These are phyloP conservation scores for Oreochromis niloticus DNA, from an alignment of 2,113 vertebrate species.

Conservation along the genomic window DNA sequence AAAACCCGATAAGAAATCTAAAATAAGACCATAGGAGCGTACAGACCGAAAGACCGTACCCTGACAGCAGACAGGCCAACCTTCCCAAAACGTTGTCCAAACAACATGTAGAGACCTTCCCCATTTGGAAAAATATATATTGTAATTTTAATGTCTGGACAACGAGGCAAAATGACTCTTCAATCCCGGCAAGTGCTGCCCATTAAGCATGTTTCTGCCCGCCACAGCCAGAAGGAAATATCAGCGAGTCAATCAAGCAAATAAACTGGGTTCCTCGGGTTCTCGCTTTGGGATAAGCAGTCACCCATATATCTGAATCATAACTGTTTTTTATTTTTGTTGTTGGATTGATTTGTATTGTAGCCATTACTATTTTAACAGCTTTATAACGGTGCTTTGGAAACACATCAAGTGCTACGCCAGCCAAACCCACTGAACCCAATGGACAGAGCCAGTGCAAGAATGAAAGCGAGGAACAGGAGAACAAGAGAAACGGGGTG, in stretches of 20 bases:
- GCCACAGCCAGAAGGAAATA: neutral
- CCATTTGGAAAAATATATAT: neutral
- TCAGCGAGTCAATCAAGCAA: neutral
- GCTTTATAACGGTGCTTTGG: neutral
- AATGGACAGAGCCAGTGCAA: neutral
- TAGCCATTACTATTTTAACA: neutral
- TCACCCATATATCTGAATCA: neutral
- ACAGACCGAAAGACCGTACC: neutral
- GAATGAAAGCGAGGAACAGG: neutral
- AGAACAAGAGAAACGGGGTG: neutral
- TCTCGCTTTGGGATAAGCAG: neutral
- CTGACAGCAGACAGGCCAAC: neutral
- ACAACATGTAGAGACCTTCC: neutral
- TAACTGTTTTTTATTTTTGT: neutral
- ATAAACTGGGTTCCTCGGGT: neutral
- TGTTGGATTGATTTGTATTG: neutral
- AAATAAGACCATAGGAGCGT: neutral
- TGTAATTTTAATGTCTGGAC: constrained; percentile 4
- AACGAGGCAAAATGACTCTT: neutral
- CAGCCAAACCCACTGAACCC: constrained; percentile 2
- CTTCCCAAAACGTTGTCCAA: constrained; percentile 5
- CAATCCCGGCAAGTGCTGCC: neutral
- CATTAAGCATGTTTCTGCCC: neutral
- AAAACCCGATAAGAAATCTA: neutral
- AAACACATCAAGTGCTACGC: neutral